Conservation (phyloP, 2,888 invertebrate genomes). For the Eueremaeus valkanovi region DNA sequence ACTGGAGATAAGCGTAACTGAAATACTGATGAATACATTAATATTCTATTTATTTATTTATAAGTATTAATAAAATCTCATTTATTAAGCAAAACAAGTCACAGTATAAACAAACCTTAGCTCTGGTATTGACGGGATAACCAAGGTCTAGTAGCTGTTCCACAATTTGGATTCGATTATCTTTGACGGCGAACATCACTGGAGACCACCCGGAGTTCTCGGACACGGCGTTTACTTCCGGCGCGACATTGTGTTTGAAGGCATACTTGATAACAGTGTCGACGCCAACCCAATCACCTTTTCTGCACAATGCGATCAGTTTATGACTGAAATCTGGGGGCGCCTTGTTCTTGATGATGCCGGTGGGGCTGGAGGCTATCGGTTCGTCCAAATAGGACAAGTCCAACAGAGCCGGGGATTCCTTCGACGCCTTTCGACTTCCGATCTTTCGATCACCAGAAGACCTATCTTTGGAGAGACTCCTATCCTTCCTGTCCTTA, state of each 20-base stretch:
- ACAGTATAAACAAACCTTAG: constrained; percentile 69
- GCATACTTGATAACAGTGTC: constrained; percentile 46
- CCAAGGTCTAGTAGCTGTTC: constrained; percentile 90
- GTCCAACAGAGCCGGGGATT: constrained; percentile 7
- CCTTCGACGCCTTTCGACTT: not conserved
- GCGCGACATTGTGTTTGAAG: constrained; percentile 41
- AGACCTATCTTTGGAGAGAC: not conserved
- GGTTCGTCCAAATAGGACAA: not conserved
- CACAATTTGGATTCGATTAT: constrained; percentile 82
- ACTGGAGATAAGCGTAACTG: not conserved
- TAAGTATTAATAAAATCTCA: not conserved
- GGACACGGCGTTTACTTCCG: constrained; percentile 31
- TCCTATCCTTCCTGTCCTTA: not conserved
- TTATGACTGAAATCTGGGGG: constrained; percentile 37
- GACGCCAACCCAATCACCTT: constrained; percentile 47
- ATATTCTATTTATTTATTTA: not conserved
- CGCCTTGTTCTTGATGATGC: constrained; percentile 21
- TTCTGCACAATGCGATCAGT: constrained; percentile 40
- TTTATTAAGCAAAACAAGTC: not conserved
- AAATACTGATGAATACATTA: not conserved
- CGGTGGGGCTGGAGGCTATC: constrained; percentile 10
- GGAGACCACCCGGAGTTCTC: constrained; percentile 66
- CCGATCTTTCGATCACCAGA: not conserved
- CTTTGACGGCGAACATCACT: constrained; percentile 91
- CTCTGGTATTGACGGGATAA: constrained; percentile 81